A percentile compares a stretch with the other conserved stretches of the same genome.
Conservation (phyloP, 1,140 invertebrate species). For the Drosophila azteca region DNA sequence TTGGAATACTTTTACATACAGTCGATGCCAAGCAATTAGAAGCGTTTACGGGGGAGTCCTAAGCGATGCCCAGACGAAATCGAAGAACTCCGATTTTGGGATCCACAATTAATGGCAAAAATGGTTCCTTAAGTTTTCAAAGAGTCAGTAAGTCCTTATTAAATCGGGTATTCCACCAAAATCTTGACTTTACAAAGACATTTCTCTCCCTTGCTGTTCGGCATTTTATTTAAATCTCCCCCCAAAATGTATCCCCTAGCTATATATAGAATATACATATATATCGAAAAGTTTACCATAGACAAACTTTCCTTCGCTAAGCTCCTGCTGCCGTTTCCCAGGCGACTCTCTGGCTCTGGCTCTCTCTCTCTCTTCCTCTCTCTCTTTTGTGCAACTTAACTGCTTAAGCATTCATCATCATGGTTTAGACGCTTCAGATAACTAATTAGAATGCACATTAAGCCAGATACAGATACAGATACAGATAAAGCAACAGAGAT, state of each 20-base stretch:
- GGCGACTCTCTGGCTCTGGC: neutral
- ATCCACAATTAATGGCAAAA: too few species aligned
- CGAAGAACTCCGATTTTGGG: too few species aligned
- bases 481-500: too few species aligned
- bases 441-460: conserved; percentile 55
- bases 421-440: conserved; percentile 45
- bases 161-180: neutral
- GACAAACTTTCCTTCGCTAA: conserved; percentile 29
- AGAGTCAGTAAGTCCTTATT: too few species aligned
- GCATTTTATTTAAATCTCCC: conserved; percentile 10
- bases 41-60: conserved; percentile 12
- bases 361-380: neutral
- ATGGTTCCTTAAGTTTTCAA: too few species aligned
- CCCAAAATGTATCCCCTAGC: conserved; percentile 15
- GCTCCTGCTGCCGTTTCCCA: neutral
- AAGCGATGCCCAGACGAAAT: neutral
- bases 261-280: conserved; percentile 2
- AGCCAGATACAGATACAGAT: neutral
- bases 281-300: conserved; percentile 12
- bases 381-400: conserved; percentile 18
- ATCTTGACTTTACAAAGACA: too few species aligned
- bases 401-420: conserved; percentile 53
- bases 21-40: conserved; percentile 36
- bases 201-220: neutral
- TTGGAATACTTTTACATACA: conserved; percentile 32